A percentile compares a stretch with the other conserved stretches of the same genome.
Evolutionary conservation across 2,113 vertebrate genomes (phyloP).

Genomic region (Hyperopisus bebe): DNA sequence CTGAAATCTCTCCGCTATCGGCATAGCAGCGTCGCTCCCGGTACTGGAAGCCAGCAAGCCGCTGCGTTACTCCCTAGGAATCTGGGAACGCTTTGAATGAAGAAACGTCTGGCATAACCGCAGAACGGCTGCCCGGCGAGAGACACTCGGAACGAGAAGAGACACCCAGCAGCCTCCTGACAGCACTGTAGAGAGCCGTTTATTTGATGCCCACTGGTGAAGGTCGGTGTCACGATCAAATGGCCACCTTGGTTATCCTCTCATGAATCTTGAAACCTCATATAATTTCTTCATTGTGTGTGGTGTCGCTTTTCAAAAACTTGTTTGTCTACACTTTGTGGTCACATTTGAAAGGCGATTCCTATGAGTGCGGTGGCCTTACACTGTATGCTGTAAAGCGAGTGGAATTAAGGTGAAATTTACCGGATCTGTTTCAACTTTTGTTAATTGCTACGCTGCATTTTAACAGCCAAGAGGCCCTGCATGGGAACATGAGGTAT

Average conservation of each 20-base stretch:
- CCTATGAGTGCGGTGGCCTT: not conserved
- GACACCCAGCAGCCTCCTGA: not conserved
- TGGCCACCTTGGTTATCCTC: not conserved
- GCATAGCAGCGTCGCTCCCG: not conserved
- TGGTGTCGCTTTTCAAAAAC: not conserved
- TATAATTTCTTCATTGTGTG: not conserved
- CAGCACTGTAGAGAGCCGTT: not conserved
- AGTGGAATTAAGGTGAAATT: not conserved
- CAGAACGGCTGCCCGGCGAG: not conserved
- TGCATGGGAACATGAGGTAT: not conserved
- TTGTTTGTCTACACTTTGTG: not conserved
- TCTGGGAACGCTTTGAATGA: not conserved
- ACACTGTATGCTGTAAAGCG: not conserved
- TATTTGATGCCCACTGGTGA: not conserved
- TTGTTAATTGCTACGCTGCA: not conserved
- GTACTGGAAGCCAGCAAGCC: not conserved
- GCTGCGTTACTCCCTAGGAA: not conserved
- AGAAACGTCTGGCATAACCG: not conserved
- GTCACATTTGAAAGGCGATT: not conserved
- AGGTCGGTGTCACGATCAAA: not conserved
- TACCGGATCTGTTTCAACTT: not conserved
- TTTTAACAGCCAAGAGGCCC: not conserved
- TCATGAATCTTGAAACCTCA: not conserved
- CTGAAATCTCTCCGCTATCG: not conserved
- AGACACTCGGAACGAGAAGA: not conserved